phyloP scores from a whole-genome alignment of 2,888 invertebrate species.

The Colletes collaris region DNA sequence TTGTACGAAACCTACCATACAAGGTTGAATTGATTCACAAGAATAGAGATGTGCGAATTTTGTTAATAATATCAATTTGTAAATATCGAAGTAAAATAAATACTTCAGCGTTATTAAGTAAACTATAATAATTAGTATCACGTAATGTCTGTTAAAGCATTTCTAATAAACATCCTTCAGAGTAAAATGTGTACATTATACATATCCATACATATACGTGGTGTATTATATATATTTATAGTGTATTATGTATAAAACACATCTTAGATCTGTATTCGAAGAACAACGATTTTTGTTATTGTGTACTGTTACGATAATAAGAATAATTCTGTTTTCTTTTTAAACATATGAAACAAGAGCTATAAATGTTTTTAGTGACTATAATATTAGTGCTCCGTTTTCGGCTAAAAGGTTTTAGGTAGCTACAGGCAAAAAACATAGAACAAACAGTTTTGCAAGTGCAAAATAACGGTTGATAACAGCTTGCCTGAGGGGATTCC shows the following conservation, averaged over 20 bases:
- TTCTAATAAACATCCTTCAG: not conserved
- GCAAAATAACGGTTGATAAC: constrained; percentile 81
- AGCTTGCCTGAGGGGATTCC: constrained; percentile 91
- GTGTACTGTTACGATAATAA: not conserved
- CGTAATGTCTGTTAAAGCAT: not conserved
- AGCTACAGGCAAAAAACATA: constrained; percentile 65
- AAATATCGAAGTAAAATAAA: too few species aligned
- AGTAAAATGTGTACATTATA: not conserved
- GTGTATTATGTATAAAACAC: too few species aligned
- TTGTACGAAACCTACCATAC: too few species aligned
- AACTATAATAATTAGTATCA: too few species aligned
- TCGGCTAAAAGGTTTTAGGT: constrained; percentile 54
- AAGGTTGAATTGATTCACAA: too few species aligned
- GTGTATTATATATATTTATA: too few species aligned
- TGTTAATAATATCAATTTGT: too few species aligned
- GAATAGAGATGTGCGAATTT: too few species aligned
- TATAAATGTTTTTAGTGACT: constrained; percentile 54
- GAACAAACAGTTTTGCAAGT: constrained; percentile 75
- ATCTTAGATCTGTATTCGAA: not conserved
- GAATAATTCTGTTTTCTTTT: not conserved
- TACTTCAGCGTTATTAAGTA: too few species aligned
- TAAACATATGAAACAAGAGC: constrained; percentile 16
- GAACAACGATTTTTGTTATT: not conserved
- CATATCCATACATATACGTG: too few species aligned
- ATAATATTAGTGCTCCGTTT: constrained; percentile 49